Evolutionary conservation across 2,797 vertebrate species (phyloP), one percentile per base, ranked within the genome.

Genomic region (Anniella stebbinsi): DNA sequence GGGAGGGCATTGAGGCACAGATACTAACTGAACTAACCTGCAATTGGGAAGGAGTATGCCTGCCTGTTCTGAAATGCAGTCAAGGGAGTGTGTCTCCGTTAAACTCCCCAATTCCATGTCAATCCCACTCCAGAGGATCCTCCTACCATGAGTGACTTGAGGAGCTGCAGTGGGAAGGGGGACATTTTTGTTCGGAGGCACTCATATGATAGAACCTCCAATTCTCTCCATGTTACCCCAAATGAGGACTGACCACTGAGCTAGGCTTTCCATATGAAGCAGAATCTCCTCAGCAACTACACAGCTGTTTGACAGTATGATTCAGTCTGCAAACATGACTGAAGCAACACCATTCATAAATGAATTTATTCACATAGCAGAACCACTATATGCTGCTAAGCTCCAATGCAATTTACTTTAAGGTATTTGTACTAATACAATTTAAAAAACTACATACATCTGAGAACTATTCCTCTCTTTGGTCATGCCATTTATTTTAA

Each of bases 401-500:
- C 15, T 38, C 81, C 80, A 92, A 21, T 10, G 4, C 0, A 63
- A 54, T 13, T 60, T 57, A 60, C 70, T 0, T 36, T 23, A 13
- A 76, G 88, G 80, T 2, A 9, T 78, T 1, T 2, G 23, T 13
- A 48, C 17, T 23, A 18, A 33, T 51, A 30, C 30, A 67, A 45
- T 9, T 63, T 0, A 12, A 30, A 60, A 30, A 80, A 51, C 57
- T 57, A 76, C 2, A 1, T 28, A 54, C 15, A 69, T 2, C 1
- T 0, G 15, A 80, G 30, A 57, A 13, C 17, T 8, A n/a, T 9
- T 70, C n/a, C 9, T 48, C 57, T 1, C 4, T 21, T 0, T 85
- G 3, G 28, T 72, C 7, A 69, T 75, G 21, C 7, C 18, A 30
- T 1, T 1, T 57, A 1, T 0, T 28, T 1, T 25, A 0, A 38